These are phyloP conservation scores for Polyergus mexicanus DNA, from an alignment of 1,140 invertebrate genomes.

Conservation along the genomic window DNA sequence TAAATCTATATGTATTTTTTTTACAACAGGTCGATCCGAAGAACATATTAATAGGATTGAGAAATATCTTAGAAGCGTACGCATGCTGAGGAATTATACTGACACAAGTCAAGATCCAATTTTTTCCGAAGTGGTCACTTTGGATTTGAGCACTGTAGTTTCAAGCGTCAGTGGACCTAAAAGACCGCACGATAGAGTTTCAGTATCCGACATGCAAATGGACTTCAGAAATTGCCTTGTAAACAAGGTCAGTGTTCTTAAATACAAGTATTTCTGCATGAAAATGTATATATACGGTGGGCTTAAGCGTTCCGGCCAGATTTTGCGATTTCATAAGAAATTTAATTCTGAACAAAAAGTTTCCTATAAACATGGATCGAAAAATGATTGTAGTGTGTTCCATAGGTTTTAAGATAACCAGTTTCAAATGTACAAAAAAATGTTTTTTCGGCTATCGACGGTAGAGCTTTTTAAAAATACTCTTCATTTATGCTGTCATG, in stretches of 20 bases:
- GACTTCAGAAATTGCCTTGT: constrained; percentile 96
- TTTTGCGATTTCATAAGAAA: too few species aligned
- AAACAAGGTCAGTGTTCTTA: constrained; percentile 91
- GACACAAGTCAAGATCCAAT: constrained; percentile 93
- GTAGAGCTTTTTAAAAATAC: too few species aligned
- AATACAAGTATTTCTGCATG: background rate
- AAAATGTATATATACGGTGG: background rate
- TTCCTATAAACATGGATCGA: too few species aligned
- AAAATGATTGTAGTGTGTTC: too few species aligned
- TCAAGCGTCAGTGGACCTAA: constrained; percentile 99
- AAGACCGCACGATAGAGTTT: constrained; percentile 97
- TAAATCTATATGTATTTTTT: constrained; percentile 17
- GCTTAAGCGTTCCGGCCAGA: too few species aligned
- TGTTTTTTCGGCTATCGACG: too few species aligned
- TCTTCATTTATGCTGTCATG: too few species aligned
- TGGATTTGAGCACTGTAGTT: constrained; percentile 96
- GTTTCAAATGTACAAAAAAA: too few species aligned
- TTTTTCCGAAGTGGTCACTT: constrained; percentile 94
- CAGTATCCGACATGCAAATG: constrained; percentile 95
- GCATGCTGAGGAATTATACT: constrained; percentile 95
- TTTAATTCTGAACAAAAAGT: too few species aligned
- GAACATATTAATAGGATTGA: constrained; percentile 95
- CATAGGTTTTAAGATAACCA: too few species aligned
- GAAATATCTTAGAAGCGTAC: constrained; percentile 93
- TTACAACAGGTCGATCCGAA: constrained; percentile 91